Percentiles rank a stretch among this genome's conserved stretches.
Evolutionary conservation across 2,888 invertebrate species (phyloP).

Genomic region (Platypus cylindrus): DNA sequence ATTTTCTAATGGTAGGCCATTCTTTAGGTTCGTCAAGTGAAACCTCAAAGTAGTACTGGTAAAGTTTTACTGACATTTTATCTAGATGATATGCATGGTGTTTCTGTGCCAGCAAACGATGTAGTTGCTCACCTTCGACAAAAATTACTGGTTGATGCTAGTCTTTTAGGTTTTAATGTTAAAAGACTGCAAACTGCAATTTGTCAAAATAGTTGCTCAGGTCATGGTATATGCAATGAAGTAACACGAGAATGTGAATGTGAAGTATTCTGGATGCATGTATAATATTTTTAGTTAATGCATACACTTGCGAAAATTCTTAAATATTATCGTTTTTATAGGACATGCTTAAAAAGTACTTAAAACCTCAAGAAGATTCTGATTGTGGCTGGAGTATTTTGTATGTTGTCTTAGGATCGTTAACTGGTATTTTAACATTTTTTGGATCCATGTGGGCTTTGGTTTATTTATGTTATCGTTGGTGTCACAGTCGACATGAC

Average conservation of each 20-base stretch:
- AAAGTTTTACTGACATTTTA: conserved; percentile 39
- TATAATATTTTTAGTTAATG: too few relatives aligned
- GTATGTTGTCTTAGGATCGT: conserved; percentile 70
- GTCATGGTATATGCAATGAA: conserved; percentile 80
- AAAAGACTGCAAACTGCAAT: conserved; percentile 68
- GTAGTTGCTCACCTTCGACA: conserved; percentile 54
- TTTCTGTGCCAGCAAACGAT: conserved; percentile 44
- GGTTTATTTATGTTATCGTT: conserved; percentile 47
- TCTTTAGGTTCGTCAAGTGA: conserved; percentile 35
- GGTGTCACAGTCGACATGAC: conserved; percentile 38
- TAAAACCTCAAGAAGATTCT: conserved; percentile 28
- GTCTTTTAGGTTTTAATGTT: conserved; percentile 57
- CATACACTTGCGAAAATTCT: too few relatives aligned
- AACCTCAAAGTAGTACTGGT: conserved; percentile 38
- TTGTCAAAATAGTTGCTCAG: conserved; percentile 88
- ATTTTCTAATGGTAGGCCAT: too few relatives aligned
- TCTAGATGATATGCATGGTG: conserved; percentile 32
- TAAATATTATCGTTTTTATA: too few relatives aligned
- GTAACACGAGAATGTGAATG: conserved; percentile 75
- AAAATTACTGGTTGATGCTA: conserved; percentile 56
- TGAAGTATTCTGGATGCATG: conserved; percentile 94
- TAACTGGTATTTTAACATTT: conserved; percentile 43
- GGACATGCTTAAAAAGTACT: conserved; percentile 30
- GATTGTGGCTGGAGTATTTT: conserved; percentile 87
- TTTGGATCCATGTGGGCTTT: conserved; percentile 51